Percentiles rank a stretch among this genome's conserved stretches.
These are phyloP conservation scores for Lomographa bimaculata DNA, from an alignment of 2,888 invertebrate species.

Conservation along the genomic window DNA sequence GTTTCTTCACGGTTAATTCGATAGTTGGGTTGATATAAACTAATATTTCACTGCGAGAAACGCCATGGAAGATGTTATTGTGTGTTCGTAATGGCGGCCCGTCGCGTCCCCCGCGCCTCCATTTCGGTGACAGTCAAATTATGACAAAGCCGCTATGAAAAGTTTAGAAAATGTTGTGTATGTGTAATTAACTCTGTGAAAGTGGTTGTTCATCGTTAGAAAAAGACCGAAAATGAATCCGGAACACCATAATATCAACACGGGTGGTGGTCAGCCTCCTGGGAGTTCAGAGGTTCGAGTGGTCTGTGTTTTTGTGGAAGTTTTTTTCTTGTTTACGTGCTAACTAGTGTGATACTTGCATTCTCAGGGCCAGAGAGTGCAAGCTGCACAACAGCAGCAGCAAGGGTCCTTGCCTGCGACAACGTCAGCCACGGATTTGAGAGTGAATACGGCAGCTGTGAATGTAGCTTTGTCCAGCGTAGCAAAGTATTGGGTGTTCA, in stretches of 20 bases:
- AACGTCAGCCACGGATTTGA: conserved; percentile 84
- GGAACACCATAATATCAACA: conserved; percentile 81
- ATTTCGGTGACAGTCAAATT: conserved; percentile 86
- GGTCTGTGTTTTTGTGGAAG: conserved; percentile 46
- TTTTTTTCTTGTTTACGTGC: conserved; percentile 42
- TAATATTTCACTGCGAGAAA: conserved; percentile 28
- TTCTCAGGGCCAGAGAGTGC: conserved; percentile 68
- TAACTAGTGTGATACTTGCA: conserved; percentile 56
- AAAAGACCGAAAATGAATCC: conserved; percentile 75
- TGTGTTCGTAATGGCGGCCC: conserved; percentile 86
- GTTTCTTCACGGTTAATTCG: conserved; percentile 23
- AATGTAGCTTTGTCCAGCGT: conserved; percentile 89
- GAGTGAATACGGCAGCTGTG: conserved; percentile 86
- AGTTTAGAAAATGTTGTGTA: conserved; percentile 72
- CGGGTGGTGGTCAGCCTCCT: conserved; percentile 84
- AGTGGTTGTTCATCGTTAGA: conserved; percentile 44
- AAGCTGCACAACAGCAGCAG: conserved; percentile 65
- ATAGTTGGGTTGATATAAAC: too few species aligned
- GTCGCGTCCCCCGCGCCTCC: conserved; percentile 87
- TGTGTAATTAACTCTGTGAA: conserved; percentile 62
- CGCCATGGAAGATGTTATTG: conserved; percentile 72
- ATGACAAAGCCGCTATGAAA: conserved; percentile 79
- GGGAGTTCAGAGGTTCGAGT: conserved; percentile 80
- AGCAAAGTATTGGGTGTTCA: conserved; percentile 93
- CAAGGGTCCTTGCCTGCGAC: conserved; percentile 74